Conservation (phyloP, 2,888 invertebrate genomes). For the Leptopterna dolabrata region DNA sequence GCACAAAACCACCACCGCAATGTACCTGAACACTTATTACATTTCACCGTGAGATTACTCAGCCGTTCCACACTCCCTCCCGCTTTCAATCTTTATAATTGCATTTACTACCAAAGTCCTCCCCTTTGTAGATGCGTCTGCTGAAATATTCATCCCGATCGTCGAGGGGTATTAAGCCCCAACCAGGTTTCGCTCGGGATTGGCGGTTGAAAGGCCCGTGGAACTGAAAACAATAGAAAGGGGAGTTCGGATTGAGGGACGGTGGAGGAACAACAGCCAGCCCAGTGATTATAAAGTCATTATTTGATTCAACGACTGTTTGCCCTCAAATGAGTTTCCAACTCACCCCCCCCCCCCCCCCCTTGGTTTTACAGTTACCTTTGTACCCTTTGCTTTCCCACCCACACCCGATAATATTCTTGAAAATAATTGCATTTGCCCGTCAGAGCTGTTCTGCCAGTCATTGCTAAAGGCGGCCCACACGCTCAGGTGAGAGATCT, state of each 20-base stretch:
- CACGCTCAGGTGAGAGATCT: too few relatives aligned
- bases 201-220: not conserved
- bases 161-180: not conserved
- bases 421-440: conserved; percentile 45
- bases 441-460: conserved; percentile 8
- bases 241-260: not conserved
- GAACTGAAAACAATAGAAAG: conserved; percentile 23
- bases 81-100: conserved; percentile 24
- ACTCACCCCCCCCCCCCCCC: not conserved
- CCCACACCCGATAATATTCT: conserved; percentile 23
- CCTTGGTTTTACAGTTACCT: not conserved
- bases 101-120: not conserved
- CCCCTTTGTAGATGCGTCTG: not conserved
- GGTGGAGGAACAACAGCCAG: not conserved
- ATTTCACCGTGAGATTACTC: not conserved
- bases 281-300: conserved; percentile 37
- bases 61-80: not conserved
- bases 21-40: not conserved
- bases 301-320: conserved; percentile 41
- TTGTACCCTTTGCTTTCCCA: not conserved
- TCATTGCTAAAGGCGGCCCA: too few relatives aligned
- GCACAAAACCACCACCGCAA: not conserved
- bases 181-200: not conserved
- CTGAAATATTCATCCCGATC: conserved; percentile 30
- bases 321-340: conserved; percentile 36